A percentile compares a stretch with the other conserved stretches of the same genome.
These are phyloP conservation scores for Ranitomeya variabilis DNA, from an alignment of 2,113 vertebrate genomes.

Conservation along the genomic window DNA sequence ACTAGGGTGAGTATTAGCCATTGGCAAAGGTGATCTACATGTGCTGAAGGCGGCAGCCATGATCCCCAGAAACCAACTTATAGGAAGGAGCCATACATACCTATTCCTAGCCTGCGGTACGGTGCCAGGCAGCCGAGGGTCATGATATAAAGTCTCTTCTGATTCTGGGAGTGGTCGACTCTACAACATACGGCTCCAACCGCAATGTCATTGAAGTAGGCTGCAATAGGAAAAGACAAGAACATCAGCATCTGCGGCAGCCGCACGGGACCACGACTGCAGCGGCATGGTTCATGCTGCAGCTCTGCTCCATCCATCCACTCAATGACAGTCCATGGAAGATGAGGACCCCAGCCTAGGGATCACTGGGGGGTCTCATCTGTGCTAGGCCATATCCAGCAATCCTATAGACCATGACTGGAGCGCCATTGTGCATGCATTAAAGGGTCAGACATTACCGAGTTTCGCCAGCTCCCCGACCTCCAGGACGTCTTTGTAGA, in stretches of 20 bases:
- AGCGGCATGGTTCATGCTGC: too few species aligned
- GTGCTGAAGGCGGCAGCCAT: too few species aligned
- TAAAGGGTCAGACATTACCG: constrained; percentile 70
- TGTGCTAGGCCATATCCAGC: too few species aligned
- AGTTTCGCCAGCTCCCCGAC: constrained; percentile 98
- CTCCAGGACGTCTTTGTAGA: constrained; percentile 99
- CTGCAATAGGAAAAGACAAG: constrained; percentile 67
- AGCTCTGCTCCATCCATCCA: not conserved
- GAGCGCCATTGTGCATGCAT: too few species aligned
- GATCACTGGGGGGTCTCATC: too few species aligned
- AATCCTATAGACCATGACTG: too few species aligned
- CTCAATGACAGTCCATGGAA: too few species aligned
- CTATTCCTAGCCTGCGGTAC: constrained; percentile 98
- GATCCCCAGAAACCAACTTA: too few species aligned
- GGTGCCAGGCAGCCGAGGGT: constrained; percentile 97
- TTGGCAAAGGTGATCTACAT: too few species aligned
- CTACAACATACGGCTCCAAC: constrained; percentile 98
- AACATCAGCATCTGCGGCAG: not conserved
- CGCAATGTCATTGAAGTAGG: constrained; percentile 99
- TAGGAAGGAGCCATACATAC: constrained; percentile 69
- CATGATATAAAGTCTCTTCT: constrained; percentile 99
- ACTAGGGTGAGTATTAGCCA: too few species aligned
- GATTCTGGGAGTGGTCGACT: constrained; percentile 98
- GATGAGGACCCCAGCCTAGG: too few species aligned
- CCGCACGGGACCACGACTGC: too few species aligned